Percentiles rank a stretch among this genome's conserved stretches.
phyloP scores from a whole-genome alignment of 1,140 invertebrate species.

The Lordiphosa clarofinis region DNA sequence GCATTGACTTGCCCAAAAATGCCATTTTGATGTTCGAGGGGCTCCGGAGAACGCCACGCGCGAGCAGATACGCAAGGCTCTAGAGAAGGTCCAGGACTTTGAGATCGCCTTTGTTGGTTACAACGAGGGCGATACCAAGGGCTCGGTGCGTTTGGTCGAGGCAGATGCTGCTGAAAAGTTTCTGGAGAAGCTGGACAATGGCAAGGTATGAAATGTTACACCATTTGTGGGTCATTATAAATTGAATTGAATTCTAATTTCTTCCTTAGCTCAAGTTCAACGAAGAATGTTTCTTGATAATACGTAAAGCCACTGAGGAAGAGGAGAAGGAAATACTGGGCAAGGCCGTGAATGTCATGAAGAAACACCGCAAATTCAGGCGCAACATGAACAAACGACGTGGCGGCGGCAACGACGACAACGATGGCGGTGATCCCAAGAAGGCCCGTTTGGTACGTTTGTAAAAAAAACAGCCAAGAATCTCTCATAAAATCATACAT shows the following conservation, averaged over 20 bases:
- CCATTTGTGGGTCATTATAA: too few relatives aligned
- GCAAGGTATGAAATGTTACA: slow-evolving; percentile 82
- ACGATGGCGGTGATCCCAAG: slow-evolving; percentile 43
- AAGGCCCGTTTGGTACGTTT: slow-evolving; percentile 44
- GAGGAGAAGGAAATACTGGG: slow-evolving; percentile 85
- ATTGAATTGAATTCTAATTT: neutral
- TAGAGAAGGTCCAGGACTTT: slow-evolving; percentile 82
- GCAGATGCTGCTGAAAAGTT: slow-evolving; percentile 85
- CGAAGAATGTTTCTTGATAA: slow-evolving; percentile 82
- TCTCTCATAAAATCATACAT: too few relatives aligned
- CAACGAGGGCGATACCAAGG: slow-evolving; percentile 85
- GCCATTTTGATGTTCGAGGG: slow-evolving; percentile 85
- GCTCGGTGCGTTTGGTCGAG: slow-evolving; percentile 85
- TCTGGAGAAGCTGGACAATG: slow-evolving; percentile 84
- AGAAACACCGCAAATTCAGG: too few relatives aligned
- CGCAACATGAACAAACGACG: too few relatives aligned
- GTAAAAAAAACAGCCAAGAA: too few relatives aligned
- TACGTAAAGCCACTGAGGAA: slow-evolving; percentile 84
- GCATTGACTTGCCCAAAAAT: slow-evolving; percentile 83
- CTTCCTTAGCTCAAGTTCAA: slow-evolving; percentile 56
- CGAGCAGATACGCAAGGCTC: slow-evolving; percentile 86
- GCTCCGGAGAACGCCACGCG: slow-evolving; percentile 83
- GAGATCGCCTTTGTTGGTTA: slow-evolving; percentile 88
- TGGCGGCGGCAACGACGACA: slow-evolving; percentile 56
- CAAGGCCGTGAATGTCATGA: slow-evolving; percentile 84